Evolutionary conservation across 2,888 invertebrate species (phyloP), one percentile per base, ranked within the genome.

Genomic region (Hirtodrosophila duncani): DNA sequence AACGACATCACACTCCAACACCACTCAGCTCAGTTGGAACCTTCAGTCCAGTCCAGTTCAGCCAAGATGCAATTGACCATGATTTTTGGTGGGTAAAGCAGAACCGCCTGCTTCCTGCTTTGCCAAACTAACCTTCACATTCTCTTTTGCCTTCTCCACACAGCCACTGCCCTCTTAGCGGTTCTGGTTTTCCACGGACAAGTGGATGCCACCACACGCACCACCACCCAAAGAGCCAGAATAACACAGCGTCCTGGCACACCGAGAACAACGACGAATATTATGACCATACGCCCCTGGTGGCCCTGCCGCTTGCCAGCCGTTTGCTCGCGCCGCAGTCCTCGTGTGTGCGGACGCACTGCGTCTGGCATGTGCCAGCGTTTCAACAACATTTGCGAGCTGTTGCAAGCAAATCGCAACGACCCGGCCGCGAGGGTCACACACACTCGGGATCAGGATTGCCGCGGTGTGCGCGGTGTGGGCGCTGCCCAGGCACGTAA

Each of bases 371-470:
- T 53, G 24, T 75, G 77, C 23, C 63, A 68, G 3, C 51, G 80
- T 6, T 74, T 75, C 11, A 10, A 1, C 0, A 68, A 65, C 27
- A 51, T 74, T 2, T 74, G 74, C 20, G 69, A 77, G 1, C 36
- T 74, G 51, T 26, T 77, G 3, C 29, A 17, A 1, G 16, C 30
- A 6, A 60, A 43, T 11, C 13, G 11, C 0, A 26, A 5, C 1
- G 24, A 9, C 2, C 9, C 7, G 9, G 17, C 31, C 13, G 27
- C 8, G 13, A 6, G 23, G 0, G 55, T 45, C 51, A 26, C 4
- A 1, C 71, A 67, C 9, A 57, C 68, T 1, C 36, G 23, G 9
- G 43, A 43, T 3, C 14, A 24, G 9, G 57, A 70, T 0, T 74
- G 72, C 7, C 58, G 50, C 1, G 29, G 14, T 1, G 57, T 80